Evolutionary conservation across 2,113 vertebrate genomes (phyloP).

Genomic region (Loxodonta africana): DNA sequence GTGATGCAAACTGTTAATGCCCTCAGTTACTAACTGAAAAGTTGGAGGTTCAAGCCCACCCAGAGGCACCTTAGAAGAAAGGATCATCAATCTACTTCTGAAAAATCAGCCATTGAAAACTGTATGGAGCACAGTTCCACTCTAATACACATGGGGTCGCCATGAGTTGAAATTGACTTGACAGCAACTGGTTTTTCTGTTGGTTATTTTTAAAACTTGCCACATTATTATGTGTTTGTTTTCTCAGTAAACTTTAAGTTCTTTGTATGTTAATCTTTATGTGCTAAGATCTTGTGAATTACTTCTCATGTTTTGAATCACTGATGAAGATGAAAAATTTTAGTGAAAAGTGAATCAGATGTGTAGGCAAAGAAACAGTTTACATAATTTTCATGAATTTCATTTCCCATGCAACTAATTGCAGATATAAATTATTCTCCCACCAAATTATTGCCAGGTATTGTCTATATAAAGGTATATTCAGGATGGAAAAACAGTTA

Average conservation of each 20-base stretch:
- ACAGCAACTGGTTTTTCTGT: neutral
- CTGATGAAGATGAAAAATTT: neutral
- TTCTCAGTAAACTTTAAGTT: no score
- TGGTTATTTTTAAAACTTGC: neutral
- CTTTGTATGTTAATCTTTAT: neutral
- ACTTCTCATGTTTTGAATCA: neutral
- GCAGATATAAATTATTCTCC: neutral
- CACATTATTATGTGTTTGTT: no score
- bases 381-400: neutral
- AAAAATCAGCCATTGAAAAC: no score
- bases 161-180: no score
- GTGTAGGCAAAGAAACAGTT: neutral
- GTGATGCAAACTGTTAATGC: neutral
- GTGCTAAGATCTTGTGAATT: neutral
- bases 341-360: neutral
- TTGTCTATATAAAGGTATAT: neutral
- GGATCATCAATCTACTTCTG: no score
- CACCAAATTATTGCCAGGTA: neutral
- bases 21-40: no score
- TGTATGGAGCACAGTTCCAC: no score
- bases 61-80: no score
- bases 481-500: slow-evolving; percentile 1
- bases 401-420: neutral
- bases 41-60: no score
- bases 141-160: no score